Evolutionary conservation across 2,797 vertebrate species (phyloP).

Genomic region (Halcyon chelicuti): DNA sequence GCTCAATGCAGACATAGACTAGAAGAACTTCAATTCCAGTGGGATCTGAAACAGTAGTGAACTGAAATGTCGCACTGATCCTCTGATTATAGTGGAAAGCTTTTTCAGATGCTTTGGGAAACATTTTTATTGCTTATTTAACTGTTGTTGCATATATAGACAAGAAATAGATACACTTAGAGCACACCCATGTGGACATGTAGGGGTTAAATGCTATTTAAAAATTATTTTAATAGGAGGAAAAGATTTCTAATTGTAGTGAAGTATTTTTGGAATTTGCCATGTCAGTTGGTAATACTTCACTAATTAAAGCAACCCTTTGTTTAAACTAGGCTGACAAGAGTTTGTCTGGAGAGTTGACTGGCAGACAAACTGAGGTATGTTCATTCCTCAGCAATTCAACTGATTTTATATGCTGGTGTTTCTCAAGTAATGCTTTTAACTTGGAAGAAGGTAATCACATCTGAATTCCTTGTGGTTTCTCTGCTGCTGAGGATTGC

Average conservation of each 20-base stretch:
- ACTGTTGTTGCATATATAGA: neutral
- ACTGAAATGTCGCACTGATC: neutral
- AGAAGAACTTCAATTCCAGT: neutral
- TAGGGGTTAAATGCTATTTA: conserved; percentile 41
- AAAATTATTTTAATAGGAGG: neutral
- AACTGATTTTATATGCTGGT: neutral
- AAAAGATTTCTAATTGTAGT: neutral
- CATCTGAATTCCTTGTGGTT: conserved; percentile 45
- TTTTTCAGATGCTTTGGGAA: neutral
- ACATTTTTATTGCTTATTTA: neutral
- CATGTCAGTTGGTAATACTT: conserved; percentile 60
- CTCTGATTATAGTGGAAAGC: neutral
- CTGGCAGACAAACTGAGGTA: conserved; percentile 33
- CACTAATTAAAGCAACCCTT: conserved; percentile 60
- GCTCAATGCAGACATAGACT: neutral
- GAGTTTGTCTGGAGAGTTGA: conserved; percentile 13
- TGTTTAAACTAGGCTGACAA: conserved; percentile 52
- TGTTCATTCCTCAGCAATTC: conserved; percentile 29
- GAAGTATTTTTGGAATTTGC: conserved; percentile 70
- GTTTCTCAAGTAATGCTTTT: conserved; percentile 43
- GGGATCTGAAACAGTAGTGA: neutral
- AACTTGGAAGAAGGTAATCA: conserved; percentile 15
- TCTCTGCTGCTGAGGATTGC: neutral
- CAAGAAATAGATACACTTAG: neutral
- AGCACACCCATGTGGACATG: neutral